Conservation (phyloP, 2,113 vertebrate genomes). For the human region GRCh38 chr12:52717501-52718000, state of each 20-base stretch:
- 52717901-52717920: background rate
- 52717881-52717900: too few species aligned
- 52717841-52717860: background rate
- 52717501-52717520: too few species aligned
- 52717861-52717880: background rate
- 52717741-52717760: conserved; percentile 89
- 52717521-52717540: too few species aligned
- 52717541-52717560: too few species aligned
- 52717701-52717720: conserved; percentile 89
- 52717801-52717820: conserved; percentile 88
- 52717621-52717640: background rate
- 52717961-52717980: background rate
- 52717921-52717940: background rate
- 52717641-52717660: background rate
- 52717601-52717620: background rate
- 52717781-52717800: conserved; percentile 88
- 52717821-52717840: conserved; percentile 87
- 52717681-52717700: conserved; percentile 88
- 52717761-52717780: conserved; percentile 85
- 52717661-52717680: conserved; percentile 91
- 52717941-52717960: background rate
- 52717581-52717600: background rate
- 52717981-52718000: background rate
- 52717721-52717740: conserved; percentile 90
- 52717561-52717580: background rate